Percentiles rank a stretch among this genome's conserved stretches.
phyloP scores from a whole-genome alignment of 2,888 invertebrate species.

The Helicoverpa assulta region DNA sequence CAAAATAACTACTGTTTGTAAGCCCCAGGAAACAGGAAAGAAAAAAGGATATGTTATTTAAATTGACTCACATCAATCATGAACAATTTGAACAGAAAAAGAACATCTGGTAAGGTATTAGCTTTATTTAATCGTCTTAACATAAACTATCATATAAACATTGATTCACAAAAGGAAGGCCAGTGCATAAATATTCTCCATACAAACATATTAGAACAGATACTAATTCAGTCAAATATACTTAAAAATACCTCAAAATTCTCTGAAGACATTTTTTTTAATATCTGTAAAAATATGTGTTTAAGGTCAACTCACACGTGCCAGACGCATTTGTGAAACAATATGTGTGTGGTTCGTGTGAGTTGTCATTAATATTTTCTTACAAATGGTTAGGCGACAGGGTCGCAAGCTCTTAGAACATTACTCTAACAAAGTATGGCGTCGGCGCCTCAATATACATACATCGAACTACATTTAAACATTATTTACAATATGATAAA shows the following conservation, averaged over 20 bases:
- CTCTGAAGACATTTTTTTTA: slow-evolving; percentile 52
- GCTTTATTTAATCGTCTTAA: slow-evolving; percentile 64
- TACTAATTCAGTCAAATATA: slow-evolving; percentile 59
- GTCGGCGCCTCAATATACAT: slow-evolving; percentile 64
- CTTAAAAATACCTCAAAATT: slow-evolving; percentile 48
- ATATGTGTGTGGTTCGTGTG: slow-evolving; percentile 14
- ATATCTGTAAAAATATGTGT: slow-evolving; percentile 67
- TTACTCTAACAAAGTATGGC: slow-evolving; percentile 60
- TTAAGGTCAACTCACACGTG: slow-evolving; percentile 45
- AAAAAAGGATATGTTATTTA: background rate
- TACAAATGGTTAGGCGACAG: slow-evolving; percentile 65
- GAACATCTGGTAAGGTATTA: slow-evolving; percentile 64
- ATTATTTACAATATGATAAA: slow-evolving; percentile 64
- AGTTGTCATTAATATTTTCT: slow-evolving; percentile 49
- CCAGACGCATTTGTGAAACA: background rate
- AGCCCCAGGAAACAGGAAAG: too few species aligned
- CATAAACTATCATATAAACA: slow-evolving; percentile 67
- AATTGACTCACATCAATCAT: background rate
- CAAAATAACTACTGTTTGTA: too few species aligned
- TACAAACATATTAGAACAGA: slow-evolving; percentile 63
- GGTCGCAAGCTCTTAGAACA: slow-evolving; percentile 70
- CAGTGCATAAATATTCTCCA: slow-evolving; percentile 65
- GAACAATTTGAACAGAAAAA: slow-evolving; percentile 39
- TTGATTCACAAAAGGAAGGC: slow-evolving; percentile 66
- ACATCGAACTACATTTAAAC: slow-evolving; percentile 66